Evolutionary conservation across 64 coral and sea anemone species (phyloP).

Genomic region (Hydrozoanthus tunicans): DNA sequence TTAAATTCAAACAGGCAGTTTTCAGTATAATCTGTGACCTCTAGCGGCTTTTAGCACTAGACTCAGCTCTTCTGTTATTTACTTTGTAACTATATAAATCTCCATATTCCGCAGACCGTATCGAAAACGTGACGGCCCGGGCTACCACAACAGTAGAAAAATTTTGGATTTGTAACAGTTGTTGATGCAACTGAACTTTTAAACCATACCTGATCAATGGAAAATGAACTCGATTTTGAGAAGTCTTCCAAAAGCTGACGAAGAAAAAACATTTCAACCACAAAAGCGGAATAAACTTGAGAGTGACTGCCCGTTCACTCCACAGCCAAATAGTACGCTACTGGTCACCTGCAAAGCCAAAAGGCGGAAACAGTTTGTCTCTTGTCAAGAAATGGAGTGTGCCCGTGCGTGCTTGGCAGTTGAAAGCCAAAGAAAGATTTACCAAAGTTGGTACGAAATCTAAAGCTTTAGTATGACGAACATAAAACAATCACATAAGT

Average conservation of each 20-base stretch:
- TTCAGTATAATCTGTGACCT: no score
- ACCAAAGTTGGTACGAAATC: no score
- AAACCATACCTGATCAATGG: conserved; percentile 44
- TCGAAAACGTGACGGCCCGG: background rate
- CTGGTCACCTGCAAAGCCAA: background rate
- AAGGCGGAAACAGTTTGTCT: background rate
- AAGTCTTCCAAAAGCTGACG: conserved; percentile 21
- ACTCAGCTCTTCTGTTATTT: no score
- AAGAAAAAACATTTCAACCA: conserved; percentile 23
- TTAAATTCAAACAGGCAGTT: no score
- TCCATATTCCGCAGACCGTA: no score
- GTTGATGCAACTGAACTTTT: background rate
- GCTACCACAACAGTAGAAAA: background rate
- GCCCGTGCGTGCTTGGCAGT: no score
- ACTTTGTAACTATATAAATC: no score
- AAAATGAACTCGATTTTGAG: conserved; percentile 35
- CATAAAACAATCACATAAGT: no score
- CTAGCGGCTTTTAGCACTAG: no score
- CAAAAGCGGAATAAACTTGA: background rate
- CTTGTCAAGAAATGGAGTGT: no score
- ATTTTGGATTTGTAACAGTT: background rate
- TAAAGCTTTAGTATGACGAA: no score
- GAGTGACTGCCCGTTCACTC: background rate
- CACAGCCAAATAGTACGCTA: background rate
- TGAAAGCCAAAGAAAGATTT: no score